These are phyloP conservation scores for Drosophila elegans DNA, from an alignment of 1,140 invertebrate genomes.

Conservation along the genomic window DNA sequence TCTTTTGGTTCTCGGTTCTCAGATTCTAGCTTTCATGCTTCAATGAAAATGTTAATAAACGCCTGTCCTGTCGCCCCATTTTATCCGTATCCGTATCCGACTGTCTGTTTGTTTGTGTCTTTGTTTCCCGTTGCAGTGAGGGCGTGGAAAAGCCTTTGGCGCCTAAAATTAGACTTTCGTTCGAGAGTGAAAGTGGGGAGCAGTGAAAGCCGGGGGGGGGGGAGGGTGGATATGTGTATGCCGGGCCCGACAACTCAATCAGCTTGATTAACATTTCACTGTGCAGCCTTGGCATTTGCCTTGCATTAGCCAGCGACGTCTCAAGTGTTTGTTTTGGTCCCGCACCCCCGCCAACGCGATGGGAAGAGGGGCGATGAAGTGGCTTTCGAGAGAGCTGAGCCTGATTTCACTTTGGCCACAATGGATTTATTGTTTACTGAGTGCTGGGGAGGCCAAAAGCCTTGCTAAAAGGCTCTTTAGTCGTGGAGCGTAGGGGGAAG, in stretches of 20 bases:
- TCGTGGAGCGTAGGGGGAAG: constrained; percentile 10
- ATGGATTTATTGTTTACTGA: constrained; percentile 80
- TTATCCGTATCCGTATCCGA: constrained; percentile 6
- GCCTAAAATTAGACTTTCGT: constrained; percentile 77
- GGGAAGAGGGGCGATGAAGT: constrained; percentile 40
- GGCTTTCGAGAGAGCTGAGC: constrained; percentile 60
- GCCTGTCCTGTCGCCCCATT: constrained; percentile 41
- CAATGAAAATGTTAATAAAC: constrained; percentile 80
- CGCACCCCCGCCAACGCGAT: constrained; percentile 18
- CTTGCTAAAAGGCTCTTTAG: constrained; percentile 69
- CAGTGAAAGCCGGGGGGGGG: background rate
- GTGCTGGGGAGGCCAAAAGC: constrained; percentile 34
- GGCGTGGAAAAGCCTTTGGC: constrained; percentile 63
- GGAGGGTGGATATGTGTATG: constrained; percentile 18
- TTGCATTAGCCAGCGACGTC: constrained; percentile 74
- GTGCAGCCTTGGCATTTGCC: constrained; percentile 69
- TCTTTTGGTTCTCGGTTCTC: background rate
- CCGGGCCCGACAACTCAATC: constrained; percentile 74
- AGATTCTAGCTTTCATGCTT: constrained; percentile 67
- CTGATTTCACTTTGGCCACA: constrained; percentile 81
- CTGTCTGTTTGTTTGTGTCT: constrained; percentile 45
- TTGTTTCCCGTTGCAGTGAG: constrained; percentile 32
- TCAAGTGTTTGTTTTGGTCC: constrained; percentile 70
- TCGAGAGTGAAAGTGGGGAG: constrained; percentile 36
- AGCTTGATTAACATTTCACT: constrained; percentile 83